Conservation (phyloP, 2,113 vertebrate genomes). For the Chitala chitala region DNA sequence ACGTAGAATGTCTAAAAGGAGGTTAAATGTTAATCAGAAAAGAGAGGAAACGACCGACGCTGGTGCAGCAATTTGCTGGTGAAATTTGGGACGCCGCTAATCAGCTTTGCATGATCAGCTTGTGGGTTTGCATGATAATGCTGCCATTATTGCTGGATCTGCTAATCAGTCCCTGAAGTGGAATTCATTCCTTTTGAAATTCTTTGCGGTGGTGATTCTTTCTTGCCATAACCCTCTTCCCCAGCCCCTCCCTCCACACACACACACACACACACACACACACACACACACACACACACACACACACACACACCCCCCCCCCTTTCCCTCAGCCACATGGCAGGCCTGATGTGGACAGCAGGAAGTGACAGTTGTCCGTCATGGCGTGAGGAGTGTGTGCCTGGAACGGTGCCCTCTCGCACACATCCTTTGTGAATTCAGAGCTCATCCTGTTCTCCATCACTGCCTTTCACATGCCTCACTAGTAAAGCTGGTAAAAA, state of each 20-base stretch:
- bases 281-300: too few species aligned
- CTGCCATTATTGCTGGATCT: slow-evolving; percentile 58
- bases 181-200: slow-evolving; percentile 51
- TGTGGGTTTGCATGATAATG: slow-evolving; percentile 67
- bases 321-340: neutral
- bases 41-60: slow-evolving; percentile 47
- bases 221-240: slow-evolving; percentile 19
- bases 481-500: neutral
- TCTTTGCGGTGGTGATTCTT: slow-evolving; percentile 43
- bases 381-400: too few species aligned
- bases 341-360: neutral
- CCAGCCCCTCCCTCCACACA: slow-evolving; percentile 6
- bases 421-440: too few species aligned
- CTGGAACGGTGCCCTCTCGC: neutral
- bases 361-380: neutral
- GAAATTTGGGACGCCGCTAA: slow-evolving; percentile 55
- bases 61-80: slow-evolving; percentile 57
- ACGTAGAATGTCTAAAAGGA: slow-evolving; percentile 33
- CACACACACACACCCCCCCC: too few species aligned
- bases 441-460: too few species aligned
- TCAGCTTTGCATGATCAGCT: slow-evolving; percentile 61
- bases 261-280: neutral
- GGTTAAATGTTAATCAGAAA: slow-evolving; percentile 69
- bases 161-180: slow-evolving; percentile 61
- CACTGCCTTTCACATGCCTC: neutral